phyloP scores from a whole-genome alignment of 2,797 vertebrate genomes.

The Tragopan temminckii region DNA sequence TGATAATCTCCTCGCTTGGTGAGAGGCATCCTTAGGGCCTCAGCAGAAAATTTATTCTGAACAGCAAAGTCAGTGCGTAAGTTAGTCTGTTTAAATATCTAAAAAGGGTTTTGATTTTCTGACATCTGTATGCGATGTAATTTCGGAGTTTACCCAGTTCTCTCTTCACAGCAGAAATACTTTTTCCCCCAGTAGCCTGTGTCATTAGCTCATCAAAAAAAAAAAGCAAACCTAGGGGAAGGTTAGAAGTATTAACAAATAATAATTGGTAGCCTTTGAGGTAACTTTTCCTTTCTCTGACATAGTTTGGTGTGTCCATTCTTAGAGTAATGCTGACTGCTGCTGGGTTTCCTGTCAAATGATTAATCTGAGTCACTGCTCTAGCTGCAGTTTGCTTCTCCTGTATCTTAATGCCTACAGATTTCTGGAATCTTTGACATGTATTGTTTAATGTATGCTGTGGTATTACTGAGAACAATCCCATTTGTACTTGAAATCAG shows the following conservation, averaged over 20 bases:
- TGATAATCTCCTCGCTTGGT: conserved; percentile 39
- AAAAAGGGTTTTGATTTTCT: conserved; percentile 22
- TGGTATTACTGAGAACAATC: background rate
- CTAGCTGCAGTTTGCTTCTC: conserved; percentile 13
- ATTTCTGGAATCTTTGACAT: background rate
- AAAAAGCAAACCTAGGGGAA: conserved; percentile 9
- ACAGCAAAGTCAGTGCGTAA: conserved; percentile 15
- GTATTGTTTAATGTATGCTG: background rate
- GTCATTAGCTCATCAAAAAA: conserved; percentile 34
- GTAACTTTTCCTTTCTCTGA: conserved; percentile 8
- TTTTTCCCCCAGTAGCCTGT: background rate
- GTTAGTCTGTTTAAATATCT: conserved; percentile 26
- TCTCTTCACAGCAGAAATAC: background rate
- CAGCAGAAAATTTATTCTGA: conserved; percentile 39
- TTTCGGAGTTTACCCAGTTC: conserved; percentile 10
- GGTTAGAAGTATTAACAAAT: conserved; percentile 22
- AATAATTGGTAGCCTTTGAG: conserved; percentile 19
- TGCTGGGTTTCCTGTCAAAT: conserved; percentile 36
- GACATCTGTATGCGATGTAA: background rate
- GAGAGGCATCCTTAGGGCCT: conserved; percentile 53
- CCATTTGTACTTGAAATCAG: conserved; percentile 14
- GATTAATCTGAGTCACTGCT: conserved; percentile 20
- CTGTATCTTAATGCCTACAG: background rate
- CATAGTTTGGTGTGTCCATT: background rate
- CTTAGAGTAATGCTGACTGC: background rate